Percentiles rank a stretch among this genome's conserved stretches.
phyloP scores from a whole-genome alignment of 2,113 vertebrate genomes.

The Hipposideros armiger region DNA sequence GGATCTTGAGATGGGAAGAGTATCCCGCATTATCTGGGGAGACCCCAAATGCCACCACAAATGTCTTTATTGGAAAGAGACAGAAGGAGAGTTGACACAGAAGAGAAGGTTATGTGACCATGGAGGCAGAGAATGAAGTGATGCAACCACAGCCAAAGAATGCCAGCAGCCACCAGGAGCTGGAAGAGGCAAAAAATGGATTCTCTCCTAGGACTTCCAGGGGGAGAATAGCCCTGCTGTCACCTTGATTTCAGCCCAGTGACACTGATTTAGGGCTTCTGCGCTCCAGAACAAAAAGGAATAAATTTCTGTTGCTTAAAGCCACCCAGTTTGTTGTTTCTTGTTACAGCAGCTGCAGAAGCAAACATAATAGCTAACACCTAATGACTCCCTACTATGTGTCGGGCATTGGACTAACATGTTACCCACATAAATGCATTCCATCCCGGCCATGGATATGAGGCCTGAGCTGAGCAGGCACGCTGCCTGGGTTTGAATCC shows the following conservation, averaged over 20 bases:
- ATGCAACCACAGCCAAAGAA: not conserved
- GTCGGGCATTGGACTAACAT: not conserved
- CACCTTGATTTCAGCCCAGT: not conserved
- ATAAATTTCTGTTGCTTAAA: not conserved
- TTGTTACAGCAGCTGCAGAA: not conserved
- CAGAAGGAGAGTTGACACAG: not conserved
- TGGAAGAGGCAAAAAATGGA: not conserved
- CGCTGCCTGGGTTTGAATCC: not conserved
- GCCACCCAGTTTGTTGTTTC: not conserved
- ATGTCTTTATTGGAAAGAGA: not conserved
- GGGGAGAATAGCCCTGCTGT: not conserved
- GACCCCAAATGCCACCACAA: not conserved
- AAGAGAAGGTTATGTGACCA: not conserved
- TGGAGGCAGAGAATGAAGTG: not conserved
- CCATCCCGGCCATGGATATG: not conserved
- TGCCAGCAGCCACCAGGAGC: not conserved
- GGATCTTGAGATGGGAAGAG: not conserved
- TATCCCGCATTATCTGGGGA: not conserved
- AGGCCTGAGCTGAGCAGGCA: not conserved
- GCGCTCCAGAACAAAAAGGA: not conserved
- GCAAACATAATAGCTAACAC: not conserved
- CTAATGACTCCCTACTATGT: accelerated
- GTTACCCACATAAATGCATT: not conserved
- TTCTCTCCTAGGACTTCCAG: not conserved
- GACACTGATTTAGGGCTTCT: not conserved